These are phyloP conservation scores for Heliocidaris erythrogramma DNA, from an alignment of 35 echinoderm and acorn worm species.

Conservation along the genomic window DNA sequence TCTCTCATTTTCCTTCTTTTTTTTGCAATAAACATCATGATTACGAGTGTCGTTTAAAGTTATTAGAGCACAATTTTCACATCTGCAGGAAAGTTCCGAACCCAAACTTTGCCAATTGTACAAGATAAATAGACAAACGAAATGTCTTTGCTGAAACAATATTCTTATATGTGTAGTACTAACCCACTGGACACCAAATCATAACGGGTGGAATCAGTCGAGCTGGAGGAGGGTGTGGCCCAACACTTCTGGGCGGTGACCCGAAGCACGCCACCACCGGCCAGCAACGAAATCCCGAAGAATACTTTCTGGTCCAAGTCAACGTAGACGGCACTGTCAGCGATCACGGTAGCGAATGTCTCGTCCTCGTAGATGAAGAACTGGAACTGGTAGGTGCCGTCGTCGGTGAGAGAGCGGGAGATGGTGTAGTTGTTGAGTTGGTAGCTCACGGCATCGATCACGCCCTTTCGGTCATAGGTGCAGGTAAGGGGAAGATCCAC, in stretches of 20 bases:
- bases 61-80: neutral
- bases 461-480: neutral
- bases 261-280: neutral
- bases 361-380: constrained; percentile 27
- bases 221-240: neutral
- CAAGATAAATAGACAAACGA: neutral
- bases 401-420: neutral
- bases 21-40: too few relatives aligned
- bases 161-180: neutral
- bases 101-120: neutral
- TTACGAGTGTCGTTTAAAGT: too few relatives aligned
- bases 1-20: too few relatives aligned
- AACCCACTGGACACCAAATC: neutral
- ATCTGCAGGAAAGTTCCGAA: neutral
- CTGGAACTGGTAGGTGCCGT: neutral
- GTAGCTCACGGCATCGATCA: neutral
- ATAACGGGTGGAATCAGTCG: neutral
- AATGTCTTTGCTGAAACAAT: neutral
- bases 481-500: constrained; percentile 15
- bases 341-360: neutral
- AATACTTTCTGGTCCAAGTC: neutral
- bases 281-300: neutral
- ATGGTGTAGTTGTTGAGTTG: constrained; percentile 15
- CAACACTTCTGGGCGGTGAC: neutral
- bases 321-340: neutral